Evolutionary conservation across 1,140 invertebrate species (phyloP).

Genomic region (Drosophila leontia): DNA sequence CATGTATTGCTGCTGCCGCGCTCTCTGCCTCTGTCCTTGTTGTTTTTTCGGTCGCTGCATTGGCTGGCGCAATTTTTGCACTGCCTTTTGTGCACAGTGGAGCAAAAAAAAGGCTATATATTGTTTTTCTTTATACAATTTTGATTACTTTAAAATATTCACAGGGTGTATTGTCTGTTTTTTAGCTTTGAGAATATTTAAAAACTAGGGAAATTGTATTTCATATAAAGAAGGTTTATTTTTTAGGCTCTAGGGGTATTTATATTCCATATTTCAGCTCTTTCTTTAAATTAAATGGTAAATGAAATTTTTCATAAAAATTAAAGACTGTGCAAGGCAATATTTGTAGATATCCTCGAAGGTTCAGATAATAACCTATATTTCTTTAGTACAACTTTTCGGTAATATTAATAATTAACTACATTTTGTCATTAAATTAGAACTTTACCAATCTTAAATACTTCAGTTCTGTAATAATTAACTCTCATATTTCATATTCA

Average conservation of each 20-base stretch:
- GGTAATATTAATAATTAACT: too few relatives aligned
- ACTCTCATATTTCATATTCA: too few relatives aligned
- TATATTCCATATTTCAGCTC: not conserved
- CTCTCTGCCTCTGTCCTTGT: conserved; percentile 35
- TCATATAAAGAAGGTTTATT: not conserved
- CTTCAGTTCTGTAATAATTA: too few relatives aligned
- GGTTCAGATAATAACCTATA: too few relatives aligned
- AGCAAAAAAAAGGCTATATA: not conserved
- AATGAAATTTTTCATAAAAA: too few relatives aligned
- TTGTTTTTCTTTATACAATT: not conserved
- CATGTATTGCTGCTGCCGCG: conserved; percentile 39
- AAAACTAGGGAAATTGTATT: not conserved
- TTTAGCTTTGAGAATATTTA: not conserved
- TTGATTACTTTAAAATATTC: not conserved
- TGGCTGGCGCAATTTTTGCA: conserved; percentile 57
- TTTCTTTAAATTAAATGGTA: too few relatives aligned
- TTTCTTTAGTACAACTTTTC: too few relatives aligned
- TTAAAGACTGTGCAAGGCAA: too few relatives aligned
- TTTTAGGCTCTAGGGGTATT: not conserved
- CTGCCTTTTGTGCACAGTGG: conserved; percentile 64
- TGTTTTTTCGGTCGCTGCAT: conserved; percentile 67
- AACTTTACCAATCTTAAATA: too few relatives aligned
- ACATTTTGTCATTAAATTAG: too few relatives aligned
- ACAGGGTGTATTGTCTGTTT: not conserved
- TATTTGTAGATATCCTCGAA: too few relatives aligned